Base-by-base conservation (phyloP, 2,113 vertebrate species). In the Mixornis gularis region DNA sequence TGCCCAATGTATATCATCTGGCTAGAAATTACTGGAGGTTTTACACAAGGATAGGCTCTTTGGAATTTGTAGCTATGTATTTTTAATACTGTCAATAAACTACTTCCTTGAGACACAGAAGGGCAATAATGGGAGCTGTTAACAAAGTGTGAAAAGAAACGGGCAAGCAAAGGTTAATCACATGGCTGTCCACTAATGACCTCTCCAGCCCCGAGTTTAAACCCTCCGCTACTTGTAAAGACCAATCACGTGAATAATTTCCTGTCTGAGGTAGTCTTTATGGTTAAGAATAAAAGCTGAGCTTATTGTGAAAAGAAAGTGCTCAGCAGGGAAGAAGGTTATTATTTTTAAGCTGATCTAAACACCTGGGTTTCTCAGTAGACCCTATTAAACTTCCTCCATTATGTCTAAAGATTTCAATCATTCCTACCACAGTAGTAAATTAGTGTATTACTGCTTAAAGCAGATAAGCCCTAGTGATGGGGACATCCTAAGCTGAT, bases 221-320 rank as follows among this genome's bases (percentile, higher is more conserved):
- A 98, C 98, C 98, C 97, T 96, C 96, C 44, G 79, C 95, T 96
- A 97, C 97, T 98, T 98, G 97, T 98, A 98, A 98, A 98, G 98
- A 97, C 97, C 97, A 98, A 98, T 98, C 98, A 98, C 97, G 97
- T 98, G 97, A 98, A 98, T 98, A 98, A 98, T 98, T 99, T 99
- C 98, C 98, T 98, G 98, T 98, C 96, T 97, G 96, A 97, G 97
- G 96, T 98, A 97, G 97, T 96, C 93, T 98, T 98, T 98, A 98
- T 97, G 91, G 97, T 94, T 96, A 96, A 97, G 98, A 98, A 98
- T 97, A 98, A 98, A 98, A 98, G 97, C 96, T 92, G 79, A 95
- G 97, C 93, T 98, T 97, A 97, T 97, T 97, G 97, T 98, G 97
- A 98, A 98, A 97, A 97, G 97, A 97, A 97, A 97, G 95, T 95